These are phyloP conservation scores for Chymomyza procnemis DNA, from an alignment of 2,888 invertebrate species.

Conservation along the genomic window DNA sequence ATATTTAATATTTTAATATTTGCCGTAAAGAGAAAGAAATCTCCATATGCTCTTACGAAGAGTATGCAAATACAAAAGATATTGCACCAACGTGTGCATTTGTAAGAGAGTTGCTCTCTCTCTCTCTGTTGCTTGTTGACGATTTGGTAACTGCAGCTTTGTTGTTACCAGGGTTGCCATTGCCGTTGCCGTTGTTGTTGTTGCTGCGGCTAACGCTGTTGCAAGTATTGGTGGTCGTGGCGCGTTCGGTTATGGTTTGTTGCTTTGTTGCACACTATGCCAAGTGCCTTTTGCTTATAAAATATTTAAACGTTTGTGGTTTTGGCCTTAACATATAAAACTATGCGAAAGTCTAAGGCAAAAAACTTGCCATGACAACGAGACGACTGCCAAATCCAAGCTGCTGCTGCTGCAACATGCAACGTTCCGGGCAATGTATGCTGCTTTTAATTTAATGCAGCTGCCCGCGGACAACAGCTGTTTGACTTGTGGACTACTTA, in stretches of 20 bases:
- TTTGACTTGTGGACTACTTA: slow-evolving; percentile 45
- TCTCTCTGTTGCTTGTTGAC: slow-evolving; percentile 37
- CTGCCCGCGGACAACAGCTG: slow-evolving; percentile 37
- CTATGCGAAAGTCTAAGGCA: slow-evolving; percentile 12
- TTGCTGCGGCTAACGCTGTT: slow-evolving; percentile 23
- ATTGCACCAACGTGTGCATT: not conserved
- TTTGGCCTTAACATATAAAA: slow-evolving; percentile 56
- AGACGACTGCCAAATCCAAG: not conserved
- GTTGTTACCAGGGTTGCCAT: not conserved
- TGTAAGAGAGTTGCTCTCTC: not conserved
- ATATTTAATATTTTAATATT: too few relatives aligned
- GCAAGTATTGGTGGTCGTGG: slow-evolving; percentile 28
- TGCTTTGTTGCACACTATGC: slow-evolving; percentile 44
- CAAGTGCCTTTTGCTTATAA: slow-evolving; percentile 65
- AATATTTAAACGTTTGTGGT: slow-evolving; percentile 69
- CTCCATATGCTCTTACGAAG: not conserved
- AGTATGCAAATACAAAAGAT: not conserved
- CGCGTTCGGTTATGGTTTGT: slow-evolving; percentile 52
- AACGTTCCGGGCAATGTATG: slow-evolving; percentile 38
- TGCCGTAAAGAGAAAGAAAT: too few relatives aligned
- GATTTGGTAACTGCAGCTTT: slow-evolving; percentile 43
- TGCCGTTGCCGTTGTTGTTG: not conserved
- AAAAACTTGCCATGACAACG: not conserved
- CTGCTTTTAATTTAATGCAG: slow-evolving; percentile 67
- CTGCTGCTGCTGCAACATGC: not conserved